phyloP scores from a whole-genome alignment of 1,140 invertebrate species.

The Belonocnema kinseyi region DNA sequence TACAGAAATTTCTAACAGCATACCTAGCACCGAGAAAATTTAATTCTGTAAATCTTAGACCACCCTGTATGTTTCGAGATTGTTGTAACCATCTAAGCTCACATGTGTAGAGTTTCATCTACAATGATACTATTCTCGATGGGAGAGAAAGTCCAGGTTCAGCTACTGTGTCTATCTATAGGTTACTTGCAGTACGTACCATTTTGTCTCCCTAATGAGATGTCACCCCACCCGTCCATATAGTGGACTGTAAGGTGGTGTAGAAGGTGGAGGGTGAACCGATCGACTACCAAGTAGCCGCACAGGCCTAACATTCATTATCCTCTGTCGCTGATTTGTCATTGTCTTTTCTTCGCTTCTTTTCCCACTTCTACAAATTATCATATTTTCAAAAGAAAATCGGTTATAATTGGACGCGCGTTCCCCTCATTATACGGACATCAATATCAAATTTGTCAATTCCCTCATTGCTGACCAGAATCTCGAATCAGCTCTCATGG shows the following conservation, averaged over 20 bases:
- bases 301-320: constrained; percentile 52
- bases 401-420: constrained; percentile 14
- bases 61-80: not conserved
- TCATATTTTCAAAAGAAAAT: not conserved
- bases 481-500: not conserved
- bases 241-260: constrained; percentile 54
- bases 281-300: constrained; percentile 57
- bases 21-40: too few relatives aligned
- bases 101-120: not conserved
- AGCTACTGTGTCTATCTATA: constrained; percentile 55
- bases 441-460: constrained; percentile 22
- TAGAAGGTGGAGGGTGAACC: constrained; percentile 47
- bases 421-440: not conserved
- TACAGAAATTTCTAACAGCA: too few relatives aligned
- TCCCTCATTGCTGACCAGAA: not conserved
- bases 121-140: not conserved
- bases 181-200: constrained; percentile 51
- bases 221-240: constrained; percentile 70
- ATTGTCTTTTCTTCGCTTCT: constrained; percentile 34
- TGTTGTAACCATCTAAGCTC: not conserved
- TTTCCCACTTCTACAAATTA: not conserved
- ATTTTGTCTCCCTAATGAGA: constrained; percentile 77
- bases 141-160: not conserved
- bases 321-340: constrained; percentile 44
- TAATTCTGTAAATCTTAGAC: not conserved